Evolutionary conservation across 2,113 vertebrate genomes (phyloP), one percentile per base, ranked within the genome.

Genomic region (Phylloscopus whistleri): DNA sequence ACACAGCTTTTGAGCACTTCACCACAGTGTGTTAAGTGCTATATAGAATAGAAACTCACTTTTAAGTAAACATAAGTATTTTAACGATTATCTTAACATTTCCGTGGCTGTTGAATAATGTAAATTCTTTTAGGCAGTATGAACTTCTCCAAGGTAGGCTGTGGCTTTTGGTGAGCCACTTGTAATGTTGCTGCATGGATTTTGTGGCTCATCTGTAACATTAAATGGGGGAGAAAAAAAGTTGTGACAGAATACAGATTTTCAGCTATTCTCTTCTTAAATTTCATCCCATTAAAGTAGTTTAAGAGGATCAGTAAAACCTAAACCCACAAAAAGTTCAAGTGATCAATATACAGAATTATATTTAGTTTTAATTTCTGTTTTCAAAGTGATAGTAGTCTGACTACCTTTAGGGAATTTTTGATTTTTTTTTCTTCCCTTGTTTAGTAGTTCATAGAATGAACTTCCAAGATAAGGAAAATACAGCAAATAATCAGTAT

Each of bases 31-130:
- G 69, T 88, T 52, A 87, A 72, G 23, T 67, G 88, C 64, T 90
- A n/a, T 43, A 68, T 46, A 31, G 68, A 93, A 89, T 6, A 88
- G 89, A 77, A 93, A 63, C 33, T 89, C 66, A 48, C 74, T 87
- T 91, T 62, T 49, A 92, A 78, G 63, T 49, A 85, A 94, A 90
- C 4, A 23, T 26, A 51, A 94, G 41, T 90, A 73, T 94, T 96
- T 94, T 84, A 95, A 17, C 16, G 30, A 63, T 31, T 56, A 59
- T 94, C 55, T 99, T 98, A 99, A 97, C 92, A 99, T 97, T 99
- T 99, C 88, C 98, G 98, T 27, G 99, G 99, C 97, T 99, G 99
- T 75, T 99, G 99, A 97, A 99, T 99, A 97, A 97, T 96, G 90
- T 98, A 97, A 81, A 96, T 95, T 95, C 94, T 97, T 94, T 98